phyloP scores from a whole-genome alignment of 2,888 invertebrate species.

The Perizoma affinitatum region DNA sequence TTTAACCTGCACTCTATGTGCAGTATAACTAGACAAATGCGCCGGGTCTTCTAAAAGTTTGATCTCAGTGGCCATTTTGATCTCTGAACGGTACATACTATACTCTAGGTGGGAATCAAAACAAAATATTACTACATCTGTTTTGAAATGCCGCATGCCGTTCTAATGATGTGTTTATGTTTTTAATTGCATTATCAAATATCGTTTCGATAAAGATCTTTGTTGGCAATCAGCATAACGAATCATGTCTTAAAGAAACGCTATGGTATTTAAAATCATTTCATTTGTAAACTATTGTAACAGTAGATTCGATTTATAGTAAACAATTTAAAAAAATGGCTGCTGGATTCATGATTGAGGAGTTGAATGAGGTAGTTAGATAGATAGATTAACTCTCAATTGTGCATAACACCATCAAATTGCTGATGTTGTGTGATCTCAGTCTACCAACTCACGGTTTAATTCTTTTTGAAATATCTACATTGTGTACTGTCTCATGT shows the following conservation, averaged over 20 bases:
- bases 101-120: slow-evolving; percentile 11
- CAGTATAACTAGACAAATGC: neutral
- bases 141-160: slow-evolving; percentile 19
- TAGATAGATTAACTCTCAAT: no score
- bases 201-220: slow-evolving; percentile 31
- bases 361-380: no score
- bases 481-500: no score
- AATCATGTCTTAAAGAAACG: slow-evolving; percentile 31
- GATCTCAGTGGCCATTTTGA: slow-evolving; percentile 14
- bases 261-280: slow-evolving; percentile 38
- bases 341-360: no score
- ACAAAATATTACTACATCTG: slow-evolving; percentile 17
- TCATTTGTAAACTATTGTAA: slow-evolving; percentile 38
- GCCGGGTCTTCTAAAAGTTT: slow-evolving; percentile 1
- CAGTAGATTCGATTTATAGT: neutral
- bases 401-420: no score
- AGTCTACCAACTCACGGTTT: no score
- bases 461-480: no score
- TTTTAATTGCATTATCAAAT: slow-evolving; percentile 37
- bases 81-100: slow-evolving; percentile 16
- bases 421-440: no score
- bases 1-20: neutral
- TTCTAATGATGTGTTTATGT: slow-evolving; percentile 30
- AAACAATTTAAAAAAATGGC: no score
- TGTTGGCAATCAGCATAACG: slow-evolving; percentile 37